Evolutionary conservation across 2,888 invertebrate species (phyloP), one percentile per base, ranked within the genome.

Genomic region (Seira ritae): DNA sequence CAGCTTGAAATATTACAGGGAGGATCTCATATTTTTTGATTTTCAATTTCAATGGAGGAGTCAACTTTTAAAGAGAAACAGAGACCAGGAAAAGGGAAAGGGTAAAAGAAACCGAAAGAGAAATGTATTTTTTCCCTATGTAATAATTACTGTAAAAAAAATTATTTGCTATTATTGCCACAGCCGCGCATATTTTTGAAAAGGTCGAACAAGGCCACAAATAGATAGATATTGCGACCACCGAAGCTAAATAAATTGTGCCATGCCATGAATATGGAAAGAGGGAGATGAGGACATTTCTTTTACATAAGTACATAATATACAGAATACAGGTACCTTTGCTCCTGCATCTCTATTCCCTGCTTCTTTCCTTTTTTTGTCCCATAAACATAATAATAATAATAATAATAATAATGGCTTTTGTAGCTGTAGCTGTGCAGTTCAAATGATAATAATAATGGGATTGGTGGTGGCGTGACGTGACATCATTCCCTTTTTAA

Each of bases 161-260:
- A 46, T 67, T 67, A 19, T 3, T 69, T 74, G 81, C 12, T n/a
- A n/a, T n/a, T 86, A 88, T 86, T 81, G 86, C 84, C 84, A 85
- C 86, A 86, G 85, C 88, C 87, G 81, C 86, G 87, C 87, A 87
- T 88, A 86, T 85, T 65, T 65, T 4, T 19, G 84, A 87, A 86
- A 87, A 82, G 75, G 71, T 80, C 79, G 72, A 66, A 78, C 80
- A 66, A 69, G 69, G 72, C n/a, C n/a, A n/a, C n/a, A n/a, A 31
- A 42, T 37, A 80, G 73, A 50, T 20, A 67, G 55, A 66, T 72
- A 66, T 66, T 72, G 77, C 62, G n/a, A n/a, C n/a, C n/a, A n/a
- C n/a, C n/a, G 31, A 31, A 31, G 31, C 8, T 31, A 8, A 4
- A 31, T 31, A 8, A 31, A 74, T 78, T 77, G 81, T 46, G 60